Percentiles rank a stretch among this genome's conserved stretches.
These are phyloP conservation scores for Tringa solitaria DNA, from an alignment of 2,113 vertebrate species.

Conservation along the genomic window DNA sequence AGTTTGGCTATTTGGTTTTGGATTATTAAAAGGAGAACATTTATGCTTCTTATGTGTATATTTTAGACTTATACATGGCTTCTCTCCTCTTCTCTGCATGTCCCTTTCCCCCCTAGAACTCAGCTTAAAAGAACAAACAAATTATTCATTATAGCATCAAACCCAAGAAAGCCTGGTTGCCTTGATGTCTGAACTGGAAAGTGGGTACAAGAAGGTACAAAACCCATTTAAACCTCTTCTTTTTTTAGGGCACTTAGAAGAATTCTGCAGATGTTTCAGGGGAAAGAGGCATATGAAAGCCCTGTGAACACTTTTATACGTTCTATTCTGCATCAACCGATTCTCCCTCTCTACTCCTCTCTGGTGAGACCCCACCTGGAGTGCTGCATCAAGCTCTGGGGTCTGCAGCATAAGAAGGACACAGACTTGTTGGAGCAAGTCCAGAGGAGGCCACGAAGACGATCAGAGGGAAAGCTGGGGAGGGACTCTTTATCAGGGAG, in stretches of 20 bases:
- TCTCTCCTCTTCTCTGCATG: background rate
- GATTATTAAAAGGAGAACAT: background rate
- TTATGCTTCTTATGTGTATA: background rate
- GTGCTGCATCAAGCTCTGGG: background rate
- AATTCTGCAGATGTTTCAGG: background rate
- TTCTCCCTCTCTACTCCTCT: background rate
- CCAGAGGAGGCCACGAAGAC: background rate
- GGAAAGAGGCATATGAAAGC: background rate
- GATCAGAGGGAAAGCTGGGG: background rate
- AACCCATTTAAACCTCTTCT: background rate
- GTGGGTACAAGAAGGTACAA: background rate
- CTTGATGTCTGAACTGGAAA: background rate
- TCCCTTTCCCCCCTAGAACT: background rate
- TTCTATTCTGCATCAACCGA: background rate
- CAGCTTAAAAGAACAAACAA: background rate
- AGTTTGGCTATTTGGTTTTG: background rate
- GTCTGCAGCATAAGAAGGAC: background rate
- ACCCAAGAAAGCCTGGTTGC: background rate
- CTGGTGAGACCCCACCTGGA: background rate
- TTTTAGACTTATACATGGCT: background rate
- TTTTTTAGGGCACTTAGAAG: background rate
- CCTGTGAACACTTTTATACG: background rate
- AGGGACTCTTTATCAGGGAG: background rate
- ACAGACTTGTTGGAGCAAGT: background rate
- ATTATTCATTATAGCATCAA: background rate